Conservation (phyloP, 2,797 vertebrate species). For the Rhinella marina region DNA sequence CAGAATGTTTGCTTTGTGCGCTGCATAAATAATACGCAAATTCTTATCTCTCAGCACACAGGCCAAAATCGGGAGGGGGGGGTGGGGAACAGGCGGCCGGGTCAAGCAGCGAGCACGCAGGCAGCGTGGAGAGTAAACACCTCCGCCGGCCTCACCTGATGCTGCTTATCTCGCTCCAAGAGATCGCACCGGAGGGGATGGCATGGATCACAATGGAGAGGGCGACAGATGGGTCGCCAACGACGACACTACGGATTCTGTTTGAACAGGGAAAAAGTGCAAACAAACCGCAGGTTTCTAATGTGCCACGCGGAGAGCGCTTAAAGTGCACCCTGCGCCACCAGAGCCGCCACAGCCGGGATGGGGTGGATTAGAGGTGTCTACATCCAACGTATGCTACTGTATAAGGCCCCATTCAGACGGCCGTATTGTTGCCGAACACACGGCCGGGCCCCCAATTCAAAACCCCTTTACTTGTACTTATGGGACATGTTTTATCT, state of each 20-base stretch:
- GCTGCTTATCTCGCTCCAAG: conserved; percentile 25
- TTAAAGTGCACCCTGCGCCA: neutral
- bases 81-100: neutral
- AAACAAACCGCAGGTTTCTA: conserved; percentile 24
- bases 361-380: too few species aligned
- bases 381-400: too few species aligned
- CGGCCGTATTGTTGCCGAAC: too few species aligned
- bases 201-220: neutral
- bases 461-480: too few species aligned
- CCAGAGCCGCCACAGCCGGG: too few species aligned
- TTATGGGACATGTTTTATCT: too few species aligned
- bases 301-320: neutral
- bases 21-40: conserved; percentile 41
- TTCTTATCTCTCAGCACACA: conserved; percentile 46
- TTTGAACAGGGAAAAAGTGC: conserved; percentile 16
- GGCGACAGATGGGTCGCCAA: conserved; percentile 45
- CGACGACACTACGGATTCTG: conserved; percentile 12
- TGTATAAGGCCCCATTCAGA: too few species aligned
- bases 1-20: conserved; percentile 41
- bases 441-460: too few species aligned
- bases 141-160: conserved; percentile 45
- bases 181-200: neutral
- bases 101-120: neutral
- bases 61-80: neutral
- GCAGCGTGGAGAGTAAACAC: conserved; percentile 40